phyloP scores from a whole-genome alignment of 2,797 vertebrate species.

The Sebastes aleutianus region DNA sequence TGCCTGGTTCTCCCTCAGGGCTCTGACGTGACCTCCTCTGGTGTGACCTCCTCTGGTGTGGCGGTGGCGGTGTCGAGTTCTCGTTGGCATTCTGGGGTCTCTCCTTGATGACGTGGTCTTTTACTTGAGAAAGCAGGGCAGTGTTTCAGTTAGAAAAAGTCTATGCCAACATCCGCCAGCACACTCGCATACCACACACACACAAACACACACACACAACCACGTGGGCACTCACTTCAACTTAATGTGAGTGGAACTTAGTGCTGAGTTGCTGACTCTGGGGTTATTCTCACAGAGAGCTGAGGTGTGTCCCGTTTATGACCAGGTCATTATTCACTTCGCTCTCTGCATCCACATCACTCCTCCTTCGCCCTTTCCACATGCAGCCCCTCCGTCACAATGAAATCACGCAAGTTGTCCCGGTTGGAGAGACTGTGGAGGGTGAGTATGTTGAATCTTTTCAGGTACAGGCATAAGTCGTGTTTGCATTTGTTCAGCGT shows the following conservation, averaged over 20 bases:
- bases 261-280: constrained; percentile 81
- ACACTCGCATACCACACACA: not conserved
- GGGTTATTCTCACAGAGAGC: constrained; percentile 83
- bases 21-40: not conserved
- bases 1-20: constrained; percentile 21
- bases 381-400: constrained; percentile 66
- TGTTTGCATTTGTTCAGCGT: not conserved
- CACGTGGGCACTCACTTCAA: constrained; percentile 23
- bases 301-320: constrained; percentile 85
- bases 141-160: constrained; percentile 26
- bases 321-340: constrained; percentile 73
- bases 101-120: constrained; percentile 20
- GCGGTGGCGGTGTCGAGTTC: constrained; percentile 36
- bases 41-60: not conserved
- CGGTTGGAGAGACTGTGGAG: constrained; percentile 88
- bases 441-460: constrained; percentile 83
- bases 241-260: constrained; percentile 79
- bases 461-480: not conserved
- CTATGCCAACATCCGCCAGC: not conserved
- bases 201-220: not conserved
- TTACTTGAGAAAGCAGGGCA: constrained; percentile 27
- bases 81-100: constrained; percentile 7
- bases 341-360: constrained; percentile 59
- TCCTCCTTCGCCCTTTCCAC: constrained; percentile 30
- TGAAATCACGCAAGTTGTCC: constrained; percentile 88